Evolutionary conservation across 2,113 vertebrate species (phyloP).

Genomic region (Perognathus longimembris): DNA sequence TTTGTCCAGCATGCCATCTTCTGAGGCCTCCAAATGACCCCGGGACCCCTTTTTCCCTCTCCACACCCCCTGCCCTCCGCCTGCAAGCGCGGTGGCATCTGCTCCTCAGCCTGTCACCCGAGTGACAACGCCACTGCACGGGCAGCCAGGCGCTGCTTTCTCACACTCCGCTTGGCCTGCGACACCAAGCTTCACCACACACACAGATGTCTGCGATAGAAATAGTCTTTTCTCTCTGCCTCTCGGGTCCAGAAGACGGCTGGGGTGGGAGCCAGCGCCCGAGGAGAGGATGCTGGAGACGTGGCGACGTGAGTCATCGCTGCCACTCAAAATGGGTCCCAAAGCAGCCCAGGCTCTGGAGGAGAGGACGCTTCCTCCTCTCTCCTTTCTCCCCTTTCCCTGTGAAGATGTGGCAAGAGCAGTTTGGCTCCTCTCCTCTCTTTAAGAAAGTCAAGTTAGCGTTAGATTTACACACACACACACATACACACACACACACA

Average conservation of each 20-base stretch:
- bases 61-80: not conserved
- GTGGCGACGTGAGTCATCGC: constrained; percentile 5
- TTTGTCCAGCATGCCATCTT: not conserved
- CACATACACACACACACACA: too few relatives aligned
- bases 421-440: constrained; percentile 55
- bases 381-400: not conserved
- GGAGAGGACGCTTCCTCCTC: not conserved
- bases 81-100: too few relatives aligned
- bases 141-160: constrained; percentile 35
- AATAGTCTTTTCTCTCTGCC: constrained; percentile 50
- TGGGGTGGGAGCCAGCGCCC: not conserved
- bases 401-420: constrained; percentile 9
- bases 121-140: not conserved
- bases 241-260: constrained; percentile 48
- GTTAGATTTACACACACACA: constrained; percentile 3
- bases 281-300: constrained; percentile 7
- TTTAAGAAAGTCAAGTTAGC: constrained; percentile 64
- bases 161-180: constrained; percentile 45
- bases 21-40: not conserved
- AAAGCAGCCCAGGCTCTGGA: not conserved
- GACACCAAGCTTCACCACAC: constrained; percentile 44
- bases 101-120: too few relatives aligned
- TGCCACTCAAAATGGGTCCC: not conserved
- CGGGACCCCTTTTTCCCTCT: rapidly evolving
- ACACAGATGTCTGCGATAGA: constrained; percentile 65